Conservation (phyloP, 2,113 vertebrate species). For the Apaloderma vittatum region DNA sequence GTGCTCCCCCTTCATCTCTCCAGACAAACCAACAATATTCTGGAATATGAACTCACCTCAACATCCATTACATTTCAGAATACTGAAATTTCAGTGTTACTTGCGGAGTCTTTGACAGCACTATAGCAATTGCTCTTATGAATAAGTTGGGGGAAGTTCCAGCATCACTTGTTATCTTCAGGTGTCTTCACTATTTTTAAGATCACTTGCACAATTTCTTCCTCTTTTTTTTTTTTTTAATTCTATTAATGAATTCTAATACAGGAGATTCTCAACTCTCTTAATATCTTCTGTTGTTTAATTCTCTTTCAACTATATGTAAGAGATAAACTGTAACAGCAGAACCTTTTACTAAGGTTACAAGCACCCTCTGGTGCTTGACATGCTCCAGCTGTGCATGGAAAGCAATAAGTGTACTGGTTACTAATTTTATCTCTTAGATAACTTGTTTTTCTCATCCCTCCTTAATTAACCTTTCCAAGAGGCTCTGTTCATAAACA, state of each 20-base stretch:
- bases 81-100: background rate
- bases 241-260: background rate
- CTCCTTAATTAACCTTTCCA: slow-evolving; percentile 50
- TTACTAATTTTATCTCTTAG: slow-evolving; percentile 36
- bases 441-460: slow-evolving; percentile 47
- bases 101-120: background rate
- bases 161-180: background rate
- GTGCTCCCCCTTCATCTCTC: background rate
- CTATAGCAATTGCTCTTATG: background rate
- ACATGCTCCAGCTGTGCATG: background rate
- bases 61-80: background rate
- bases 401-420: background rate
- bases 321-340: background rate
- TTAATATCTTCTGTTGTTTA: background rate
- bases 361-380: background rate
- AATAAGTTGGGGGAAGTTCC: background rate
- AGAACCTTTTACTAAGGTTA: background rate
- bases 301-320: background rate
- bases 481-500: slow-evolving; percentile 45
- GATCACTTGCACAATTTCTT: background rate
- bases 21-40: background rate
- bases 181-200: background rate
- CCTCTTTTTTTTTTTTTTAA: background rate
- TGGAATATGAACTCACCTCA: background rate
- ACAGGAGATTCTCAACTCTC: background rate